Base-by-base conservation (phyloP, 2,797 vertebrate genomes). In the Poeciliopsis turneri region DNA sequence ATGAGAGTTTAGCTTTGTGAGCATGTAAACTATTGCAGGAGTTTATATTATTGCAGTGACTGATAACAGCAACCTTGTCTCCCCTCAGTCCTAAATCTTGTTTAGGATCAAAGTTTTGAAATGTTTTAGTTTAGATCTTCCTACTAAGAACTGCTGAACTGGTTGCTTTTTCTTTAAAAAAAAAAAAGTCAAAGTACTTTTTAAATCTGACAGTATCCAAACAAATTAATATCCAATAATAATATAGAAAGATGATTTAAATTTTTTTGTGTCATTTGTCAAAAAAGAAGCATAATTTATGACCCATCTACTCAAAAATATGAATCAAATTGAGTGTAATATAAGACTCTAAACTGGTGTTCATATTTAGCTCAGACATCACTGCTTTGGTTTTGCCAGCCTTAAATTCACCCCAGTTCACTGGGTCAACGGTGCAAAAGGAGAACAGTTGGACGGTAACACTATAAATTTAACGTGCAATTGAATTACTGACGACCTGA, bases 381-480 rank as follows among this genome's bases (percentile, higher is more conserved):
- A 36, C n/a, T 78, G 15, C 15, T 55, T 78, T 66, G 13, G 23
- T 66, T 80, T 59, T 41, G 25, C 43, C 64, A 49, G 41, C 18
- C 39, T 55, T 46, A 36, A 23, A 28, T 77, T 80, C 46, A 78
- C 41, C n/a, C 66, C 47, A 64, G 15, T 78, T 74, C 64, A 81
- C 49, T 75, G 78, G 59, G 66, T 81, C 57, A 82, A 39, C 46
- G 82, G 75, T 73, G 43, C 28, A 79, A 71, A 51, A 74, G 73
- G 51, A 77, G 7, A 79, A 47, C 20, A 80, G 71, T 78, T 41
- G 76, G 57, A 77, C 4, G 3, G 64, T 36, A 86, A 77, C 57
- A 43, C 51, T 43, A 18, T 81, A 55, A 39, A 81, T 82, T 68
- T 47, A 74, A 86, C 82, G 45, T 83, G 43, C 83, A 81, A 80